Percentiles rank a stretch among this genome's conserved stretches.
phyloP scores from a whole-genome alignment of 2,113 vertebrate species.

The Rhinolophus sinicus region DNA sequence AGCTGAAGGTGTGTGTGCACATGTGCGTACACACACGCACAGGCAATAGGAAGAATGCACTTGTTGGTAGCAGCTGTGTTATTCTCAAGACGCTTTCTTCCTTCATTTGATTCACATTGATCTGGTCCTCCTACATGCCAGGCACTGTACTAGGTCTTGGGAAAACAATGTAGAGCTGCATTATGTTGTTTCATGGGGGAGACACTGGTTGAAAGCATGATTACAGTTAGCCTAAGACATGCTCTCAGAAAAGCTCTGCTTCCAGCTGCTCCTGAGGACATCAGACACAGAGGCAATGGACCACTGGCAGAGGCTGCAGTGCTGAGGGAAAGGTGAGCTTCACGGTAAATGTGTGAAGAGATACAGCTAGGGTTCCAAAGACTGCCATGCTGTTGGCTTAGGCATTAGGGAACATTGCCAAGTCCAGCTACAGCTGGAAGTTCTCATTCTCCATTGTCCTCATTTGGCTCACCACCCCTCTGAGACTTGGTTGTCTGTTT shows the following conservation, averaged over 20 bases:
- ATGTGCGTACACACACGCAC: accelerated
- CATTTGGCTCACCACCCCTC: background rate
- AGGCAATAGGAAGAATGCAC: background rate
- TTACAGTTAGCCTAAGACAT: background rate
- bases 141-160: background rate
- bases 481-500: background rate
- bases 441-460: background rate
- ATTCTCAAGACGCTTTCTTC: background rate
- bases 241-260: background rate
- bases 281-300: background rate
- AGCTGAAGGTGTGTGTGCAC: background rate
- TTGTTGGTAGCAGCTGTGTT: background rate
- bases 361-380: background rate
- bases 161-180: no score
- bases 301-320: background rate
- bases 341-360: background rate
- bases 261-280: background rate
- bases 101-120: background rate
- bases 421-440: background rate
- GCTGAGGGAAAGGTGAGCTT: background rate
- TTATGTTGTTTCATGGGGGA: background rate
- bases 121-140: background rate
- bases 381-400: background rate
- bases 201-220: background rate
- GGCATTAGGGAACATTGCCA: background rate